phyloP scores from a whole-genome alignment of 2,888 invertebrate species.

The Psococerastis gibbosa region DNA sequence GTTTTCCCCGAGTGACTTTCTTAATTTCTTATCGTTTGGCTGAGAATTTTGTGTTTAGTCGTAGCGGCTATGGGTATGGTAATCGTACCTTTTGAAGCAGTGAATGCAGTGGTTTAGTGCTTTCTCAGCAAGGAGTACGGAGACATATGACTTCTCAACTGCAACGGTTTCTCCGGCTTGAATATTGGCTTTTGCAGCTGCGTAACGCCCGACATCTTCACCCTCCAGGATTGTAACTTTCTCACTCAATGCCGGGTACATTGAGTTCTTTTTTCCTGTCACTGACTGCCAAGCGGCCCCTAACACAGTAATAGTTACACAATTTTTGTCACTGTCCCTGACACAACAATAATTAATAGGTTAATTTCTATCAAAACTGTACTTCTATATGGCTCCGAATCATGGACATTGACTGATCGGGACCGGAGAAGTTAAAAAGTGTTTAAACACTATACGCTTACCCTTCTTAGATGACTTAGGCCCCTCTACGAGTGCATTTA shows the following conservation, averaged over 20 bases:
- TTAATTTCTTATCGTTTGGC: too few species aligned
- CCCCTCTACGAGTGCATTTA: constrained; percentile 19
- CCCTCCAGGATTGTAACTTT: constrained; percentile 42
- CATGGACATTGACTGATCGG: not conserved
- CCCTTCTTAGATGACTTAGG: constrained; percentile 9
- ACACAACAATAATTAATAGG: not conserved
- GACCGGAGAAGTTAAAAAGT: too few species aligned
- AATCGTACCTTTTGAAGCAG: constrained; percentile 48
- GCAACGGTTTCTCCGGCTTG: constrained; percentile 52
- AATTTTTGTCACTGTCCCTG: constrained; percentile 17
- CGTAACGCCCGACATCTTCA: constrained; percentile 43
- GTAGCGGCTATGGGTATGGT: not conserved
- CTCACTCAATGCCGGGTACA: constrained; percentile 39
- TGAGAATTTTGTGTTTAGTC: not conserved
- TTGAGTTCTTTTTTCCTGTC: constrained; percentile 25
- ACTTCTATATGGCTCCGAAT: too few species aligned
- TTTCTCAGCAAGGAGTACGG: constrained; percentile 49
- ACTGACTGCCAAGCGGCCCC: too few species aligned
- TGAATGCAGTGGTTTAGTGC: constrained; percentile 64
- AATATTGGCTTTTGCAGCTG: constrained; percentile 40
- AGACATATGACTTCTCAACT: constrained; percentile 50
- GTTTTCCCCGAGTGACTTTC: too few species aligned
- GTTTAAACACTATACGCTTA: not conserved
- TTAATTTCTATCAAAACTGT: not conserved
- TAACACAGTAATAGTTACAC: not conserved